Conservation (phyloP, 2,797 vertebrate genomes). For the Acanthurus leucopareius region DNA sequence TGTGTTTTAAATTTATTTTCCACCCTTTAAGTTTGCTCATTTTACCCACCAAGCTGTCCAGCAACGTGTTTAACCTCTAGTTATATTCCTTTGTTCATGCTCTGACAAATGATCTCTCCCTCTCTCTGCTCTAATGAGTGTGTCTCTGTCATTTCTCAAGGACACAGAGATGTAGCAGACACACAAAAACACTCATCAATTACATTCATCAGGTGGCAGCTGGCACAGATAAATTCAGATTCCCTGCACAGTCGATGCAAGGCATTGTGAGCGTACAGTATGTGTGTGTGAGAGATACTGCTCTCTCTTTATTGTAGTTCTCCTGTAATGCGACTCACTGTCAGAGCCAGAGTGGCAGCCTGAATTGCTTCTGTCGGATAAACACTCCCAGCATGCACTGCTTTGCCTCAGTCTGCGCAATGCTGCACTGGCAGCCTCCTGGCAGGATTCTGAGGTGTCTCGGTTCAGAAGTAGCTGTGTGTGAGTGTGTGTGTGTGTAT, state of each 20-base stretch:
- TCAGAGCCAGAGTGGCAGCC: constrained; percentile 78
- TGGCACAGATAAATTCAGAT: constrained; percentile 36
- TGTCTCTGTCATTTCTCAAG: constrained; percentile 52
- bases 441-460: constrained; percentile 78
- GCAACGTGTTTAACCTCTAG: constrained; percentile 53
- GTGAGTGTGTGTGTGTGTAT: constrained; percentile 40
- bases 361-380: constrained; percentile 80
- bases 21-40: constrained; percentile 9
- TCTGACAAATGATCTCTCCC: constrained; percentile 43
- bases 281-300: constrained; percentile 46
- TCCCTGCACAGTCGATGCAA: constrained; percentile 23
- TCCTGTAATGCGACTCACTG: constrained; percentile 76
- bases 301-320: constrained; percentile 75
- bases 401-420: constrained; percentile 77
- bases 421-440: constrained; percentile 80
- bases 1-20: constrained; percentile 5
- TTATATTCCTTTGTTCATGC: constrained; percentile 37
- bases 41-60: constrained; percentile 23
- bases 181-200: constrained; percentile 30
- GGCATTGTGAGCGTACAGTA: constrained; percentile 43
- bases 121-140: constrained; percentile 38
- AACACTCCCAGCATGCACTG: constrained; percentile 85
- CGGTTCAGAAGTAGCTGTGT: constrained; percentile 65
- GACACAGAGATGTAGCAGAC: constrained; percentile 37
- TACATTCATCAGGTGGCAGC: constrained; percentile 61